Percentiles rank a stretch among this genome's conserved stretches.
These are phyloP conservation scores for Cotesia vestalis DNA, from an alignment of 1,140 invertebrate genomes.

Conservation along the genomic window DNA sequence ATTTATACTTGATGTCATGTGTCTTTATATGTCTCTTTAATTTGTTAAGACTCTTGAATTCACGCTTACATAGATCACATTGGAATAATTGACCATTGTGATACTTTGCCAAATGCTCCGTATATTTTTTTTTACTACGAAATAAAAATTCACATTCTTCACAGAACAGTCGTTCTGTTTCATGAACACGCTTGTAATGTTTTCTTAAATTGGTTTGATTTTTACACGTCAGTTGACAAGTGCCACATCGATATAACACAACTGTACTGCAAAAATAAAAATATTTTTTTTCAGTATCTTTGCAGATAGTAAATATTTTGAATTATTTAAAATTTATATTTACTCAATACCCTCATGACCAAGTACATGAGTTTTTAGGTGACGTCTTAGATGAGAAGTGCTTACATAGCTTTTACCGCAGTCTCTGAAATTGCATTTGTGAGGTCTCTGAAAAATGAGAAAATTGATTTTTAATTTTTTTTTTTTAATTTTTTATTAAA, in stretches of 20 bases:
- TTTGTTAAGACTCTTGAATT: conserved; percentile 28
- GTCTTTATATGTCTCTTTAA: conserved; percentile 11
- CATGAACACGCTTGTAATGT: conserved; percentile 47
- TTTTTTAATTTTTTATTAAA: too few relatives aligned
- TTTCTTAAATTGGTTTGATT: conserved; percentile 47
- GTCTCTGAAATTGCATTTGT: conserved; percentile 45
- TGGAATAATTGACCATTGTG: conserved; percentile 31
- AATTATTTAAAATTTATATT: neutral
- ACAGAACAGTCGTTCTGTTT: conserved; percentile 40
- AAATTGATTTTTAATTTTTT: neutral
- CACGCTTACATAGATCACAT: conserved; percentile 40
- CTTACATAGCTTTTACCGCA: conserved; percentile 56
- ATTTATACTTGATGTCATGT: neutral
- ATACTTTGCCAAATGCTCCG: conserved; percentile 44
- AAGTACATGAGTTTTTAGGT: conserved; percentile 13
- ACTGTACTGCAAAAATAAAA: neutral
- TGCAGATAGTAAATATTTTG: neutral
- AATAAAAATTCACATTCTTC: conserved; percentile 47
- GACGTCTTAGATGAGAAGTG: conserved; percentile 52
- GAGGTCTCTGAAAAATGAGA: conserved; percentile 47
- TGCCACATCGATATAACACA: conserved; percentile 42
- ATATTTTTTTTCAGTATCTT: neutral
- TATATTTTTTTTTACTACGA: conserved; percentile 41
- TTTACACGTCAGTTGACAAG: conserved; percentile 43
- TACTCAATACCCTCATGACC: neutral